Percentiles rank a stretch among this genome's conserved stretches.
These are phyloP conservation scores for Bradypodion ventrale DNA, from an alignment of 2,797 vertebrate species.

Conservation along the genomic window DNA sequence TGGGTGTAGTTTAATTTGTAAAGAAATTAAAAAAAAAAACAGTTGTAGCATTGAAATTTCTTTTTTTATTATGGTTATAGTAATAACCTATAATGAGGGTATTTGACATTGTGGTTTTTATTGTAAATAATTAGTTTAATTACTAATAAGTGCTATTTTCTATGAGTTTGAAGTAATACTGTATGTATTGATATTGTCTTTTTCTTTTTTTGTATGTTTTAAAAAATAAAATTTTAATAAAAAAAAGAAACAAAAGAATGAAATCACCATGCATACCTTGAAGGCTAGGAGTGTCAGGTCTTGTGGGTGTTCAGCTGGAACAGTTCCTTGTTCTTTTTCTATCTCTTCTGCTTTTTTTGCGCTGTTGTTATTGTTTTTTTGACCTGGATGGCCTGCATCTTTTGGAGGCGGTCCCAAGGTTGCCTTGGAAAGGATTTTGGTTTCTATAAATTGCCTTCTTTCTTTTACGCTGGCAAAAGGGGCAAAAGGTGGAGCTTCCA, in stretches of 20 bases:
- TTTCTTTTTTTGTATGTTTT: too few relatives aligned
- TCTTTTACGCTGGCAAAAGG: conserved; percentile 42
- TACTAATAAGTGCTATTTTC: too few relatives aligned
- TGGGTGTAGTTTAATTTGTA: too few relatives aligned
- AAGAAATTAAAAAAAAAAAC: too few relatives aligned
- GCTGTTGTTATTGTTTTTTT: neutral
- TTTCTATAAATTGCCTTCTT: conserved; percentile 68
- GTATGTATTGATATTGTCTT: too few relatives aligned
- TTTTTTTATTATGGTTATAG: too few relatives aligned
- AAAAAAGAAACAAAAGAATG: neutral
- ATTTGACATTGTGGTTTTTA: too few relatives aligned
- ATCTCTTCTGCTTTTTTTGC: neutral
- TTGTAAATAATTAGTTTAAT: too few relatives aligned
- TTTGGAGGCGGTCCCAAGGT: conserved; percentile 13
- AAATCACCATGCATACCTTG: conserved; percentile 52
- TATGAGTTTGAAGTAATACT: too few relatives aligned
- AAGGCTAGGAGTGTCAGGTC: conserved; percentile 36
- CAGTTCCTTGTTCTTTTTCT: neutral
- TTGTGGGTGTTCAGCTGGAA: neutral
- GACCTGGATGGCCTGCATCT: neutral
- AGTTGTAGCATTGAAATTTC: too few relatives aligned
- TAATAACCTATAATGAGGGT: too few relatives aligned
- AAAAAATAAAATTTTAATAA: too few relatives aligned
- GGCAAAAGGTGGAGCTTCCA: neutral
- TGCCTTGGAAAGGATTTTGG: conserved; percentile 66